phyloP scores from a whole-genome alignment of 2,113 vertebrate genomes.

The Melanotaenia duboulayi region DNA sequence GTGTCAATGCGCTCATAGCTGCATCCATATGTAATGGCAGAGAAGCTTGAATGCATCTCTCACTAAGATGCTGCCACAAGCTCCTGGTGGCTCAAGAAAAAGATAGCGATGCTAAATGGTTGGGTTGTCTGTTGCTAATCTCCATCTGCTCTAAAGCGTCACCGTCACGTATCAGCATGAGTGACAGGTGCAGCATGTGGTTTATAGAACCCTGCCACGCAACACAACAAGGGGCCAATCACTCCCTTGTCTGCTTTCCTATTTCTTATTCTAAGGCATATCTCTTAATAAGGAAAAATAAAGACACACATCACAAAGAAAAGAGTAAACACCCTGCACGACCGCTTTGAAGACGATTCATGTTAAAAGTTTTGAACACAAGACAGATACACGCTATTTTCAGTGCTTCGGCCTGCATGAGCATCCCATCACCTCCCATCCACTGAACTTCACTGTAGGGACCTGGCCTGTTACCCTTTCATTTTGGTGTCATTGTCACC shows the following conservation, averaged over 20 bases:
- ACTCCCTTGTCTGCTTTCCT: conserved; percentile 44
- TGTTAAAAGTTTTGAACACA: conserved; percentile 18
- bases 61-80: conserved; percentile 2
- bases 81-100: conserved; percentile 4
- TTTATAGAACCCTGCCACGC: conserved; percentile 61
- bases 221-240: conserved; percentile 55
- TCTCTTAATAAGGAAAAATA: conserved; percentile 34
- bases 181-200: conserved; percentile 52
- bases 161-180: conserved; percentile 47
- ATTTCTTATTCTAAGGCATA: conserved; percentile 33
- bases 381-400: conserved; percentile 18
- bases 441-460: conserved; percentile 37
- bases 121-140: conserved; percentile 52
- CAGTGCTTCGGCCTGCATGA: conserved; percentile 18
- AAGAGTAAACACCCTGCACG: neutral
- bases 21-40: conserved; percentile 38
- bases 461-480: conserved; percentile 59
- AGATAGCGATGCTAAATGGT: conserved; percentile 10
- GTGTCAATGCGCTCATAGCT: conserved; percentile 15
- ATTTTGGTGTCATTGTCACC: conserved; percentile 79
- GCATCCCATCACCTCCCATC: conserved; percentile 7
- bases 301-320: conserved; percentile 17
- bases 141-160: conserved; percentile 48
- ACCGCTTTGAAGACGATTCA: neutral
- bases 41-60: conserved; percentile 19